These are phyloP conservation scores for Dioctria linearis DNA, from an alignment of 2,888 invertebrate genomes.

Conservation along the genomic window DNA sequence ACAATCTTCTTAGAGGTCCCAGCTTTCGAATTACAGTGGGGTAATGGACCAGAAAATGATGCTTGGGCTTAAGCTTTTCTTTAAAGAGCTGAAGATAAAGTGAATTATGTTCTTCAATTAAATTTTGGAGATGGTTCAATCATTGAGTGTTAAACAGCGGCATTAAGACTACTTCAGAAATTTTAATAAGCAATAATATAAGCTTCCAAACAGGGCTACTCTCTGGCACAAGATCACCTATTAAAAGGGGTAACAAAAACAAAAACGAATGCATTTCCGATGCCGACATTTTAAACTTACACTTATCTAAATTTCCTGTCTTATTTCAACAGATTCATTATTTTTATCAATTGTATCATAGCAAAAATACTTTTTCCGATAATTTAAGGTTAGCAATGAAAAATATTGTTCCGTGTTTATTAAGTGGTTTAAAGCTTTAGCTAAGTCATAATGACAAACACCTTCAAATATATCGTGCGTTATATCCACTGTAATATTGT, in stretches of 20 bases:
- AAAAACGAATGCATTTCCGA: too few species aligned
- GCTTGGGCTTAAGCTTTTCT: constrained; percentile 51
- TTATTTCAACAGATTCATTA: constrained; percentile 32
- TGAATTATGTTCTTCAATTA: constrained; percentile 52
- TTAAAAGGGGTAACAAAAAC: too few species aligned
- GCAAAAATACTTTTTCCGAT: neutral
- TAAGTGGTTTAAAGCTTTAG: constrained; percentile 53
- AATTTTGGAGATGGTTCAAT: constrained; percentile 36
- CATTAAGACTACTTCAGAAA: constrained; percentile 48
- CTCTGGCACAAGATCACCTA: neutral
- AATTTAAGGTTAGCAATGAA: constrained; percentile 19
- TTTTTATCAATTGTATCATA: constrained; percentile 23
- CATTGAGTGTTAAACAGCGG: constrained; percentile 43
- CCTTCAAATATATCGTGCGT: constrained; percentile 59
- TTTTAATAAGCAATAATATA: constrained; percentile 28
- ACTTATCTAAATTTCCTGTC: constrained; percentile 35
- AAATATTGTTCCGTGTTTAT: constrained; percentile 54
- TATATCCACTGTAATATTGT: constrained; percentile 56
- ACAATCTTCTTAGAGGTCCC: constrained; percentile 55
- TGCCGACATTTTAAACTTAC: neutral
- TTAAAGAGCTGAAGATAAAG: constrained; percentile 54
- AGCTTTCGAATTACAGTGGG: constrained; percentile 52
- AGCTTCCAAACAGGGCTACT: constrained; percentile 54
- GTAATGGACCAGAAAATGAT: constrained; percentile 57
- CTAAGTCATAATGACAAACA: constrained; percentile 52